Evolutionary conservation across 1,140 invertebrate genomes (phyloP).

Genomic region (Temnothorax curvispinosus): DNA sequence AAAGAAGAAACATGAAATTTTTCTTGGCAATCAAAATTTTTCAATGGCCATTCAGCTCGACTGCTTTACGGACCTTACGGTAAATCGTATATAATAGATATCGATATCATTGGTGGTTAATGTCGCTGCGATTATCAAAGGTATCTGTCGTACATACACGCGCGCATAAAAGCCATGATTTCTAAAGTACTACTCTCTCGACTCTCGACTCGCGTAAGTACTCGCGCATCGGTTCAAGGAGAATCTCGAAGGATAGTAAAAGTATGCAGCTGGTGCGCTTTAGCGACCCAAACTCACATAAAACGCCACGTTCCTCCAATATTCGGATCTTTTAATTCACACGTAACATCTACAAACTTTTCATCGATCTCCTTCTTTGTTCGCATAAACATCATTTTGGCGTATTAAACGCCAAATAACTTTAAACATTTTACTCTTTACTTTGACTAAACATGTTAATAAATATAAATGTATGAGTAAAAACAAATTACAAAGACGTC

Average conservation of each 20-base stretch:
- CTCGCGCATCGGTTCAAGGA: constrained; percentile 34
- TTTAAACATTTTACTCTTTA: neutral
- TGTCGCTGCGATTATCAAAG: constrained; percentile 50
- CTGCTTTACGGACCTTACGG: neutral
- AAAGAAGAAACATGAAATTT: neutral
- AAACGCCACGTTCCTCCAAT: neutral
- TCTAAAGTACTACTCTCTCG: neutral
- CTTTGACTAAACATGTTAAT: neutral
- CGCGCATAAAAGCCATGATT: constrained; percentile 50
- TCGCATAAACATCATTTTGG: neutral
- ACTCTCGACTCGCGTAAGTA: too few species aligned
- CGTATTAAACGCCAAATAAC: neutral
- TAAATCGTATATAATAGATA: constrained; percentile 28
- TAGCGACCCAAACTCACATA: neutral
- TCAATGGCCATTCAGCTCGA: neutral
- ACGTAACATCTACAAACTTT: neutral
- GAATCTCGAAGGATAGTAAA: constrained; percentile 55
- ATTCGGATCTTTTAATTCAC: neutral
- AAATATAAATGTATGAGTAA: neutral
- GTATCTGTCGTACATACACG: constrained; percentile 38
- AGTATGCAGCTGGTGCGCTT: neutral
- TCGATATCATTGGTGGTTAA: constrained; percentile 46
- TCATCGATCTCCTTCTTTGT: neutral
- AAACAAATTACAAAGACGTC: neutral
- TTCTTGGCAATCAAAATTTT: neutral